Base-by-base conservation (phyloP, 2,888 invertebrate genomes). In the Meloe dianella region DNA sequence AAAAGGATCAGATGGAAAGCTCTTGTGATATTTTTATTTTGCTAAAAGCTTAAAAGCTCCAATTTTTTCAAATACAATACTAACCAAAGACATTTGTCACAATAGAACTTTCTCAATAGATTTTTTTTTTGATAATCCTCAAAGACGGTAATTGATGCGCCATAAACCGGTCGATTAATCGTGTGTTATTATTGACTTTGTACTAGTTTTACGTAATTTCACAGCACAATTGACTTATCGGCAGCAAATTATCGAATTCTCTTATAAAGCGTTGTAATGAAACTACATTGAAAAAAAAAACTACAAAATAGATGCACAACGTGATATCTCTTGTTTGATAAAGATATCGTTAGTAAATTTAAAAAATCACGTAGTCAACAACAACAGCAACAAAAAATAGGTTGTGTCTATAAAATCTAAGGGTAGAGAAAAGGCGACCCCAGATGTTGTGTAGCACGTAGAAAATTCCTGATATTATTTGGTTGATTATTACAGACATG, bases 401-500 rank as follows among this genome's bases (percentile, higher is more conserved):
- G 12, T 22, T 58, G 30, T 65, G 47, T 60, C 65, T 24, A 64
- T 67, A 68, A 41, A 60, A 65, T 67, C 60, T 57, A 63, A 62
- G 60, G 64, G 62, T 54, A 59, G 65, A 59, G 65, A 67, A 66
- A 62, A 71, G 64, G 64, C 68, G 60, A 20, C 10, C 20, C 47
- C 68, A 65, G 60, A 66, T 41, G 41, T 17, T 69, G 68, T 67
- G 65, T 57, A 20, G 6, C 63, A 63, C 68, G 65, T 66, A 35
- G 63, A 66, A 68, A 67, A 67, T 73, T 20, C 47, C 47, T 47
- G 47, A 47, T 51, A 51, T 51, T 22, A 51, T 51, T 51, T 73
- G 74, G 75, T 75, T 74, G 72, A 71, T 77, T 51, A 51, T 51
- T 86, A 79, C 89, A 92, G 93, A 88, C 94, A 95, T 88, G 95